Conservation (phyloP, 2,888 invertebrate genomes). For the Xestia xanthographa region DNA sequence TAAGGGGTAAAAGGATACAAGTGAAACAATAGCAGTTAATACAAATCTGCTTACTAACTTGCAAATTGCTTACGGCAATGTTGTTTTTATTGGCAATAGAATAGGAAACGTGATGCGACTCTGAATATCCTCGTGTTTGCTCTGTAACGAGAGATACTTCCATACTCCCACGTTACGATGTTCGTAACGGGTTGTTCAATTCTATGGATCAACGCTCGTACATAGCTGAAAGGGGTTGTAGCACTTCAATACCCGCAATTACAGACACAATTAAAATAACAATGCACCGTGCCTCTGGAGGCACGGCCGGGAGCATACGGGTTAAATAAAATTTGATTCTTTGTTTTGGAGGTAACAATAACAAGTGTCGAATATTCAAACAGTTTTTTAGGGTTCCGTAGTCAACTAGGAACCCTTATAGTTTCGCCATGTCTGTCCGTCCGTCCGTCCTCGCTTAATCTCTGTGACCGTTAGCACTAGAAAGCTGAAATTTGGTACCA, state of each 20-base stretch:
- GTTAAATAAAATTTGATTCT: neutral
- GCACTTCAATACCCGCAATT: no score
- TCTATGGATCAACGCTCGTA: slow-evolving; percentile 6
- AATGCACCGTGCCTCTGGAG: no score
- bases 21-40: slow-evolving; percentile 53
- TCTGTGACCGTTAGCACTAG: no score
- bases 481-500: no score
- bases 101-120: slow-evolving; percentile 53
- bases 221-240: neutral
- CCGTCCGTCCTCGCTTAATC: no score
- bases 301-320: no score
- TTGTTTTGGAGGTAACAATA: neutral
- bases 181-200: neutral
- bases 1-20: slow-evolving; percentile 19
- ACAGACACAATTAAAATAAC: no score
- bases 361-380: neutral
- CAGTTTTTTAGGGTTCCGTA: no score
- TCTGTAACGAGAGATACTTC: slow-evolving; percentile 16
- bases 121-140: slow-evolving; percentile 18
- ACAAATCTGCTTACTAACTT: slow-evolving; percentile 50
- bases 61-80: slow-evolving; percentile 51
- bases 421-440: no score
- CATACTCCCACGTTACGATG: slow-evolving; percentile 13
- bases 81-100: slow-evolving; percentile 57
- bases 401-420: no score